These are phyloP conservation scores for Lamellibrachia columna DNA, from an alignment of 2,888 invertebrate genomes.

Conservation along the genomic window DNA sequence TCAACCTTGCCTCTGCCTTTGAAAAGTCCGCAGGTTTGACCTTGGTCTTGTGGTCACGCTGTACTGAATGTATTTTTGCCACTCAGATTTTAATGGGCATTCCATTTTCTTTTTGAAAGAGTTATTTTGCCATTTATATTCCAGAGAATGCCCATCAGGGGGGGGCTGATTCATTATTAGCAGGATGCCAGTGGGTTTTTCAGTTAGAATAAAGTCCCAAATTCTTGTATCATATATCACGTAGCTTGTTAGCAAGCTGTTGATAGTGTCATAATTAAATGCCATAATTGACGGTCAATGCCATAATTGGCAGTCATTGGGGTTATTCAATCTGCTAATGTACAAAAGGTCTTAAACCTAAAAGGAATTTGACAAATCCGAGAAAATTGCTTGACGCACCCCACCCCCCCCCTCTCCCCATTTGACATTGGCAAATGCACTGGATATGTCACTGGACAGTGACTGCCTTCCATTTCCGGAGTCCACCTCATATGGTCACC, in stretches of 20 bases:
- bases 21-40: not conserved
- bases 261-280: not conserved
- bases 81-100: not conserved
- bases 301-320: not conserved
- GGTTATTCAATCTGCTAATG: not conserved
- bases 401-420: not conserved
- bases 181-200: constrained; percentile 16
- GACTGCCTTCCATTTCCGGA: not conserved
- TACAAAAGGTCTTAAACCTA: too few relatives aligned
- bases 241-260: not conserved
- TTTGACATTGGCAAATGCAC: not conserved
- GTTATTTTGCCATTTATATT: not conserved
- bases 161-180: not conserved
- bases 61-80: not conserved
- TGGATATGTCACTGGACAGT: not conserved
- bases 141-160: not conserved
- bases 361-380: not conserved
- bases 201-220: not conserved
- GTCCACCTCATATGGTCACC: not conserved
- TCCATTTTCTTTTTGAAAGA: not conserved
- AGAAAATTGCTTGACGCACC: not conserved
- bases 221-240: not conserved
- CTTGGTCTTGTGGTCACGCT: not conserved
- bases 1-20: not conserved
- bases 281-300: not conserved